Percentiles rank a stretch among this genome's conserved stretches.
Conservation (phyloP, 1,140 invertebrate genomes). For the Aplysia californica region DNA sequence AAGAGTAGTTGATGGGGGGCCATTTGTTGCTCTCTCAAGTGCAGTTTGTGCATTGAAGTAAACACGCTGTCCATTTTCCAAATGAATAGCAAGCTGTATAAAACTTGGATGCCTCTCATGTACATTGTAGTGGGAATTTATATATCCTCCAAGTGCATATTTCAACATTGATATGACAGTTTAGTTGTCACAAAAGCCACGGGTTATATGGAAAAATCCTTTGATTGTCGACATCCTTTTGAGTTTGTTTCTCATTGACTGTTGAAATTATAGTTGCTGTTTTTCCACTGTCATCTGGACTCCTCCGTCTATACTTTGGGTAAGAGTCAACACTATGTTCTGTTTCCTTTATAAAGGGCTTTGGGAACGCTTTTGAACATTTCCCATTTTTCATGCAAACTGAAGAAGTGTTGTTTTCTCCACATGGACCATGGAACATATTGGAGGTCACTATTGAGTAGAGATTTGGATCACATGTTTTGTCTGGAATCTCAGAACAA, state of each 20-base stretch:
- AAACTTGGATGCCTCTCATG: slow-evolving; percentile 65
- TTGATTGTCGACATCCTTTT: slow-evolving; percentile 29
- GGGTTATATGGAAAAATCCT: slow-evolving; percentile 42
- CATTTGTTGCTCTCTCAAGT: slow-evolving; percentile 12
- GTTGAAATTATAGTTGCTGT: neutral
- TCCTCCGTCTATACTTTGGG: slow-evolving; percentile 60
- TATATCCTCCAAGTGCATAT: slow-evolving; percentile 34
- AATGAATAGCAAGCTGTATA: slow-evolving; percentile 66
- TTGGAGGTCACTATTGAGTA: slow-evolving; percentile 27
- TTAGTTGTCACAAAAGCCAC: slow-evolving; percentile 18
- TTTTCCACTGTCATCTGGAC: slow-evolving; percentile 22
- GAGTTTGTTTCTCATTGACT: slow-evolving; percentile 6
- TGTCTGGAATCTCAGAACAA: neutral
- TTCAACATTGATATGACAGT: slow-evolving; percentile 41
- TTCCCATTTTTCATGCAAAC: slow-evolving; percentile 45
- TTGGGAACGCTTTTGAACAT: neutral
- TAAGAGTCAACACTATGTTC: slow-evolving; percentile 60
- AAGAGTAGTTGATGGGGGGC: neutral
- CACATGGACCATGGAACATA: slow-evolving; percentile 50
- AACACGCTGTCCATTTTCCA: slow-evolving; percentile 66
- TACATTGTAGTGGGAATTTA: slow-evolving; percentile 40
- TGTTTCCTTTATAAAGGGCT: neutral
- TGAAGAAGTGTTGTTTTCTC: slow-evolving; percentile 24
- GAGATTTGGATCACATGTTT: slow-evolving; percentile 16
- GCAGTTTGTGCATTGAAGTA: slow-evolving; percentile 36